Evolutionary conservation across 2,113 vertebrate genomes (phyloP), one percentile per base, ranked within the genome.

Genomic region (Puma concolor): DNA sequence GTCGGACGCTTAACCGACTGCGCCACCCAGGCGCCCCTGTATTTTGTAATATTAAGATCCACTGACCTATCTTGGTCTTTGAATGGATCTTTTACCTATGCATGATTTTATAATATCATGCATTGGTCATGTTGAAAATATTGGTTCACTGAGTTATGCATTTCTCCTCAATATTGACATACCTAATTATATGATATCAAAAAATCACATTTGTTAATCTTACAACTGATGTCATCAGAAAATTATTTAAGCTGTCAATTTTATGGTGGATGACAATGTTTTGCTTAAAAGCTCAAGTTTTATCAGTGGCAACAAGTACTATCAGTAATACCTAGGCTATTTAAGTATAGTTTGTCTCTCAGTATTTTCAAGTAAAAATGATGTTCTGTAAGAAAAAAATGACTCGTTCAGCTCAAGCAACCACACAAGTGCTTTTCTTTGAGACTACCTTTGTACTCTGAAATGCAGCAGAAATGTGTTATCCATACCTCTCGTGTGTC

Each of bases 101-200:
- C 7, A 33, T 83, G 27, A 86, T 52, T 94, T 95, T 86, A 94
- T 60, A 81, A 69, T 21, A 92, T 48, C 60, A 91, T 33, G 8
- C 63, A 80, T 4, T 57, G 1, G 60, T 60, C 31, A 88, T 79
- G 54, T 92, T 33, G 27, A 98, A 97, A 94, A 92, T 80, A 90
- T 0, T 54, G 23, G 7, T 80, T 94, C 50, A 93, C 0, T 81
- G 27, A 81, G 23, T 66, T 88, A 95, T 29, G 7, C 10, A 94
- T 95, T 94, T 89, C 88, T 97, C 90, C 44, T 95, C 48, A 98
- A 94, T 96, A 44, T 11, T 84, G 74, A 95, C 41, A 85, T 2
- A 90, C 4, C 67, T 74, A 69, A 86, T 21, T 92, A 50, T 23
- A 79, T 66, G 31, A 44, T 66, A 84, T 48, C 1, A 57, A 50